phyloP scores from a whole-genome alignment of 92 coral and sea anemone species.

The Montipora capitata region DNA sequence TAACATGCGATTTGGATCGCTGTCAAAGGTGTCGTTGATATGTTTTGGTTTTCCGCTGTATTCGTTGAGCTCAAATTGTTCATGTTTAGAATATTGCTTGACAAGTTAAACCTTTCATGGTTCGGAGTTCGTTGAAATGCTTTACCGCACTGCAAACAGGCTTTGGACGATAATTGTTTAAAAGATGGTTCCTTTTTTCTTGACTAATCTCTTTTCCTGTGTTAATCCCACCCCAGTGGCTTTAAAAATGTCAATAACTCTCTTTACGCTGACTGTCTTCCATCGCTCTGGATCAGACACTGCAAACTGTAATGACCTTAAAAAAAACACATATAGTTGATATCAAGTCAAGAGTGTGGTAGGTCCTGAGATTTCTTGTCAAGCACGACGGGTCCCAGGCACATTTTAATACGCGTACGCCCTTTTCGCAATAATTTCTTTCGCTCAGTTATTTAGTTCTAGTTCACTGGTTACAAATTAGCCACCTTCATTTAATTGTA shows the following conservation, averaged over 20 bases:
- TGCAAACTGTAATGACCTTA: too few relatives aligned
- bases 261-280: too few relatives aligned
- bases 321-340: too few relatives aligned
- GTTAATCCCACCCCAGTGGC: background rate
- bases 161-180: background rate
- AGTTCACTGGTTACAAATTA: too few relatives aligned
- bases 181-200: conserved; percentile 1
- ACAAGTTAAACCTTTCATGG: background rate
- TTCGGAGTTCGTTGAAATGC: background rate
- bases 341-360: too few relatives aligned
- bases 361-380: too few relatives aligned
- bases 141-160: background rate
- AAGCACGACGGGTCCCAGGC: too few relatives aligned
- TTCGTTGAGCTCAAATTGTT: background rate
- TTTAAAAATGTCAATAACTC: background rate
- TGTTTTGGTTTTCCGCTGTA: background rate
- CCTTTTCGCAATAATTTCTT: too few relatives aligned
- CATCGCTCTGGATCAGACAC: too few relatives aligned
- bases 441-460: too few relatives aligned
- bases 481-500: too few relatives aligned
- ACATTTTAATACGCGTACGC: too few relatives aligned
- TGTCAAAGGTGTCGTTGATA: conserved; percentile 12
- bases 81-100: background rate
- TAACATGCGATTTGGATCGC: conserved; percentile 75
- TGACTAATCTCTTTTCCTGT: conserved; percentile 7